Base-by-base conservation (phyloP, 2,797 vertebrate genomes). In the Catharus ustulatus region DNA sequence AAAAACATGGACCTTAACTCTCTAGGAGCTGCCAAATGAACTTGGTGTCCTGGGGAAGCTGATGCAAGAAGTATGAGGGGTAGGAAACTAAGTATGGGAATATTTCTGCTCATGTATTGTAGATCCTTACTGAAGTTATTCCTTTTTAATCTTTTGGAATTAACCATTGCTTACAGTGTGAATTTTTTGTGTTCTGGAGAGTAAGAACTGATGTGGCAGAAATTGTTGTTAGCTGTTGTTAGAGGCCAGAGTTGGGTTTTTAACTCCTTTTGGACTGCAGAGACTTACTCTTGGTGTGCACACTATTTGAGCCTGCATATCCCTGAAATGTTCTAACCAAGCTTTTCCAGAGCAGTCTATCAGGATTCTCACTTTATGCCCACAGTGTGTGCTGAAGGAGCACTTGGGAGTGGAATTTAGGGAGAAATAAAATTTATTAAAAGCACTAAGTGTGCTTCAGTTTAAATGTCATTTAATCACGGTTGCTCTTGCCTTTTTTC, bases 321-420 rank as follows among this genome's bases (percentile, higher is more conserved):
- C 36, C 27, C 67, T 61, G 59, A 48, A n/a, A 30, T 52, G 13
- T 24, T 89, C 30, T 38, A 30, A 63, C 16, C 15, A n/a, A 78
- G 15, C 17, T 84, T 78, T 82, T 43, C 54, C 45, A 43, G n/a
- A 67, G 19, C 12, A 40, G 26, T 52, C 19, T 32, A 18, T 55
- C 18, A 59, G 36, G 52, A 61, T 75, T 78, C 74, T 58, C 23
- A 11, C 13, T 89, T 67, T 7, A 11, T 54, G 18, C 82, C 23
- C 1, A 4, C 6, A 36, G 8, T 11, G 26, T 0, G 0, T 69
- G 24, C 30, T 84, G 43, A 78, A 78, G 79, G 24, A 75, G 13
- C 7, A 8, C 40, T 42, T 2, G 12, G 12, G 23, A 68, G 30
- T 36, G 8, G 36, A 76, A 72, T 52, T 66, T 24, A 57, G 15